Conservation (phyloP, 2,888 invertebrate genomes). For the Lasioglossum oenotherae region DNA sequence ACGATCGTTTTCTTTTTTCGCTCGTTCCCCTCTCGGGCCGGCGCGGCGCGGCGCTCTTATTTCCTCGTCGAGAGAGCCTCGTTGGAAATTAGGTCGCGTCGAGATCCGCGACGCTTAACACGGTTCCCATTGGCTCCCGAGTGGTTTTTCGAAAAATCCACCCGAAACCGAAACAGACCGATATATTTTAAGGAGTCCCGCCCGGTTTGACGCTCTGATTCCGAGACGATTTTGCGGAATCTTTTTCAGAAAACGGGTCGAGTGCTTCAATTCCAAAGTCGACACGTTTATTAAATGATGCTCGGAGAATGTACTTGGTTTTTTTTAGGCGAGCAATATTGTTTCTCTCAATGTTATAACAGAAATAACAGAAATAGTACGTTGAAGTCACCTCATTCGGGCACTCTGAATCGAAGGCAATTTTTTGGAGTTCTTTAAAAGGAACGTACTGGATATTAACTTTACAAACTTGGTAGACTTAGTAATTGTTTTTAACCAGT, state of each 20-base stretch:
- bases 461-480: background rate
- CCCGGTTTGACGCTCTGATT: background rate
- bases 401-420: background rate
- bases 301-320: background rate
- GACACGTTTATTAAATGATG: background rate
- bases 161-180: background rate
- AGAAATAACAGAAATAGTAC: no score
- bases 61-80: conserved; percentile 54
- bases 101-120: conserved; percentile 42
- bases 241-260: background rate
- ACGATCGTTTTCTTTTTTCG: conserved; percentile 29
- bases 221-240: background rate
- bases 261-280: background rate
- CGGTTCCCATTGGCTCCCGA: conserved; percentile 45
- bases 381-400: rapidly evolving
- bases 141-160: conserved; percentile 11
- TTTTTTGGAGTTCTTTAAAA: background rate
- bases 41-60: conserved; percentile 46
- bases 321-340: background rate
- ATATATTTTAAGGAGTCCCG: background rate
- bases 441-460: background rate
- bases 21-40: background rate
- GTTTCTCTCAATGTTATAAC: background rate
- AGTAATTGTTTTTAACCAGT: background rate
- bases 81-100: conserved; percentile 60